phyloP scores from a whole-genome alignment of 2,113 vertebrate genomes.

The Sardina pilchardus region DNA sequence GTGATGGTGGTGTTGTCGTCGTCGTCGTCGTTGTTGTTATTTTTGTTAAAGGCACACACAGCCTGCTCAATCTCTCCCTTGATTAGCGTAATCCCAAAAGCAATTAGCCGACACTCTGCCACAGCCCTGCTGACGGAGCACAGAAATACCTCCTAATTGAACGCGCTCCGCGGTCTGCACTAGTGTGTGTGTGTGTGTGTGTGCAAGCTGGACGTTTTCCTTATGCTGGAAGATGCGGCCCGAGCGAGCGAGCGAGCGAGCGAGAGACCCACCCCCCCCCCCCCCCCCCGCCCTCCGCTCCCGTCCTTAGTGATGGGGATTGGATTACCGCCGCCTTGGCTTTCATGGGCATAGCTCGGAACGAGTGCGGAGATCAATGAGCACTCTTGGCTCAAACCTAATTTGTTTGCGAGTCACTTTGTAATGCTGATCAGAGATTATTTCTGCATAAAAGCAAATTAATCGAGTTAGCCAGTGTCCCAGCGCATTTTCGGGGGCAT shows the following conservation, averaged over 20 bases:
- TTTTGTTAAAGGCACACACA: conserved; percentile 18
- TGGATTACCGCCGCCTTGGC: conserved; percentile 66
- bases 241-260: conserved; percentile 69
- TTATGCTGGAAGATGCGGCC: conserved; percentile 46
- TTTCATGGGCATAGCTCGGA: conserved; percentile 63
- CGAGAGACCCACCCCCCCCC: conserved; percentile 26
- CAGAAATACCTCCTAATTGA: conserved; percentile 6
- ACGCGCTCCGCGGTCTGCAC: neutral
- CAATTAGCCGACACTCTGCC: conserved; percentile 13
- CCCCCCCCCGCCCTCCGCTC: neutral
- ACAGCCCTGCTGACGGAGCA: conserved; percentile 1
- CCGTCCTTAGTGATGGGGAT: conserved; percentile 65
- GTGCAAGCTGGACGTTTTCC: conserved; percentile 14
- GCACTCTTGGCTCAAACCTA: conserved; percentile 70
- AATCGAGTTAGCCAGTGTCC: conserved; percentile 56
- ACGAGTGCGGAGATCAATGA: conserved; percentile 75
- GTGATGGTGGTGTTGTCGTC: neutral
- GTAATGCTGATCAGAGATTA: conserved; percentile 66
- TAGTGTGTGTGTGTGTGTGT: neutral
- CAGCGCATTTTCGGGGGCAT: conserved; percentile 53
- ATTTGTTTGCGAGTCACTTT: conserved; percentile 68
- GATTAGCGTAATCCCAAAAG: conserved; percentile 18
- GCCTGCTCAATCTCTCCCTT: neutral
- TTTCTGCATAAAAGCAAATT: conserved; percentile 59
- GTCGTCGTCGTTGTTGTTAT: conserved; percentile 1